Base-by-base conservation (phyloP, 2,888 invertebrate species). In the Keiferia lycopersicella region DNA sequence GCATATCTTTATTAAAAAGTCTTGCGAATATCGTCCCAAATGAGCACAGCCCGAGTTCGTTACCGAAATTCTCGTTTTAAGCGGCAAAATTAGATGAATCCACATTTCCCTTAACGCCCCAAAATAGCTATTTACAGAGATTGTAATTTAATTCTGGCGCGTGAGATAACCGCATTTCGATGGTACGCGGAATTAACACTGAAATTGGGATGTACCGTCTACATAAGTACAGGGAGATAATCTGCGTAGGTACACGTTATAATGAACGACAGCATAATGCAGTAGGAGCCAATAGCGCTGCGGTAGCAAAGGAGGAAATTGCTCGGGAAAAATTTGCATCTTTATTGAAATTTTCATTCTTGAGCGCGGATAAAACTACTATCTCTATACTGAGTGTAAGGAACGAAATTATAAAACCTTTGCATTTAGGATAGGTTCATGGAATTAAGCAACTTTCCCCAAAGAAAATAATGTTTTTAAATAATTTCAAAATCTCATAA, bases 341-440 rank as follows among this genome's bases (percentile, higher is more conserved):
- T 91, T 90, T 91, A 91, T 91, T 88, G 89, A 88, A 90, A 83
- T 88, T 89, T 88, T 87, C 84, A 88, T 85, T 88, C 85, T 82
- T 83, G 84, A 81, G 78, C 82, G 81, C 77, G 83, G 83, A 86
- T 86, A 83, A 86, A 87, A 88, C 86, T 88, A 86, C 45, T 45
- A 45, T n/a, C 6, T 45, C n/a, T 16, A 14, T 16, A 3, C 7
- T n/a, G 45, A 3, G 7, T 45, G 45, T 45, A n/a, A 45, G 45
- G n/a, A 16, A 45, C 4, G 16, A 8, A 3, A 2, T n/a, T 0
- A 1, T 3, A 14, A 41, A 41, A 12, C 1, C n/a, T 41, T 41
- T 41, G 41, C n/a, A 41, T 2, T 1, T 1, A n/a, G 11, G 41
- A 8, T 4, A 4, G 8, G 34, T 34, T 8, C 34, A 34, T 10